Conservation (phyloP, 2,113 vertebrate genomes). For the Pomatorhinus ruficollis region DNA sequence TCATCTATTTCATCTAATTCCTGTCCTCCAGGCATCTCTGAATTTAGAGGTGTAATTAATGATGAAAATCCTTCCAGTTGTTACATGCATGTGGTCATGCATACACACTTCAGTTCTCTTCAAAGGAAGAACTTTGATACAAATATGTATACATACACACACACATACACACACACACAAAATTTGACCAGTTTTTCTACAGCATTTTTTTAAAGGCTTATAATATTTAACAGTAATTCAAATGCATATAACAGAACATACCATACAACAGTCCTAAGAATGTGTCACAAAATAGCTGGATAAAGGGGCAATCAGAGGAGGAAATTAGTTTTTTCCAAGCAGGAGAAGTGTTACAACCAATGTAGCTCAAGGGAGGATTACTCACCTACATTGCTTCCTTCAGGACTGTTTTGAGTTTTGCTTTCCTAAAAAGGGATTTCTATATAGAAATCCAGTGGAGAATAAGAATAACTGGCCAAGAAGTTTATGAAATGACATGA, state of each 20-base stretch:
- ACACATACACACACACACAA: not conserved
- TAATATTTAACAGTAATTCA: not conserved
- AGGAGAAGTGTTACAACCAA: slow-evolving; percentile 65
- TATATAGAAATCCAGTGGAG: slow-evolving; percentile 60
- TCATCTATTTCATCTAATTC: slow-evolving; percentile 47
- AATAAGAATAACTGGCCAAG: not conserved
- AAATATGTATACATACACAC: not conserved
- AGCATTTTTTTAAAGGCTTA: not conserved
- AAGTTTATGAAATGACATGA: slow-evolving; percentile 51
- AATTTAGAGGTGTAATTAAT: slow-evolving; percentile 56
- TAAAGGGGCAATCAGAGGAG: slow-evolving; percentile 71
- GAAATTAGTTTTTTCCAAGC: slow-evolving; percentile 72
- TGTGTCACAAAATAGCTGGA: slow-evolving; percentile 61
- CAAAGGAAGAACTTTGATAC: slow-evolving; percentile 19
- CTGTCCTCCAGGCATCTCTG: slow-evolving; percentile 48
- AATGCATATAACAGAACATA: slow-evolving; percentile 1
- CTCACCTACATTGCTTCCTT: slow-evolving; percentile 73
- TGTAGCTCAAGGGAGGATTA: slow-evolving; percentile 72
- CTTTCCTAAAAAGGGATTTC: slow-evolving; percentile 64
- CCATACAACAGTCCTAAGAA: not conserved
- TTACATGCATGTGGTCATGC: slow-evolving; percentile 36
- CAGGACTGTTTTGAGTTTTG: slow-evolving; percentile 69
- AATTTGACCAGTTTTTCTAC: not conserved
- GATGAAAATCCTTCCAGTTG: slow-evolving; percentile 50
- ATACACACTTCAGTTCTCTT: not conserved